These are phyloP conservation scores for Pharmacophagus antenor DNA, from an alignment of 2,888 invertebrate species.

Conservation along the genomic window DNA sequence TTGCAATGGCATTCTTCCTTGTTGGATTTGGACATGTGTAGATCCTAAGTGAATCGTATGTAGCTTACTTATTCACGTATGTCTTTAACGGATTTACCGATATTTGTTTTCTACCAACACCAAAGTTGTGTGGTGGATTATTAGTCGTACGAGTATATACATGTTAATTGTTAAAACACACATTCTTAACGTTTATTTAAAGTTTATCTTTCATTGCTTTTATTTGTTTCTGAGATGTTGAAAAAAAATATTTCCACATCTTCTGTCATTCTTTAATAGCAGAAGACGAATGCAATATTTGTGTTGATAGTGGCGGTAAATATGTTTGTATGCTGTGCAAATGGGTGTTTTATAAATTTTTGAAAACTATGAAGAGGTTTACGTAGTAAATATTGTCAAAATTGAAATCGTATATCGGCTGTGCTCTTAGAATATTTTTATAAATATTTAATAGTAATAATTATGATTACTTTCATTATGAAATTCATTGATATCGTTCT, in stretches of 20 bases:
- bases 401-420: background rate
- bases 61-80: too few species aligned
- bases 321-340: background rate
- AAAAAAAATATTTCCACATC: conserved; percentile 19
- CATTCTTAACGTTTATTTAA: conserved; percentile 1
- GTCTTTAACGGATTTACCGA: background rate
- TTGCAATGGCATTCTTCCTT: too few species aligned
- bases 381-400: too few species aligned
- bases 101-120: background rate
- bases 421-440: background rate
- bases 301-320: background rate
- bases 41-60: too few species aligned
- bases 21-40: too few species aligned
- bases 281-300: background rate
- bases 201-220: background rate
- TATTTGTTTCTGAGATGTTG: background rate
- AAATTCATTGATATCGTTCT: too few species aligned
- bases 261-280: conserved; percentile 12
- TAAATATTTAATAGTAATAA: background rate
- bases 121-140: too few species aligned
- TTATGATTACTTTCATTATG: background rate
- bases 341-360: background rate
- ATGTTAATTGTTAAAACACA: background rate
- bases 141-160: background rate
- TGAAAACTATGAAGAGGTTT: background rate